Base-by-base conservation (phyloP, 2,797 vertebrate genomes). In the Sus cebifrons region DNA sequence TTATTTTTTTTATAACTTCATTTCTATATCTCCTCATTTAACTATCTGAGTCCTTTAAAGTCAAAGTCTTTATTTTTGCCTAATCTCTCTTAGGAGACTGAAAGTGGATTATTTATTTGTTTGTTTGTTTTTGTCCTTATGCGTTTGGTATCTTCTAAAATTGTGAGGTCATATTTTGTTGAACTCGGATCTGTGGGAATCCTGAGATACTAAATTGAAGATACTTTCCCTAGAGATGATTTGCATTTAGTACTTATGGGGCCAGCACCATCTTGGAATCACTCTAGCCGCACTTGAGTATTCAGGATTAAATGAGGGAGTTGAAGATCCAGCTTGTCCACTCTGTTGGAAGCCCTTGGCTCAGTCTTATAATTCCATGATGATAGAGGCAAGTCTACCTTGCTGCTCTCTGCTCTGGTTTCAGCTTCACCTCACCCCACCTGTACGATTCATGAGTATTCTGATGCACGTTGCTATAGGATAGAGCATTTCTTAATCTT, bases 31-130 rank as follows among this genome's bases (percentile, higher is more conserved):
- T 94, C 44, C 62, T 83, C 40, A 71, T 87, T 83, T 83, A 58
- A 88, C 71, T 78, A 36, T n/a, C 29, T 40, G 32, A 58, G 58
- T 52, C 23, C 29, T 88, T 92, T 89, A 52, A 9, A 77, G 25
- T 78, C 64, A 62, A 75, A 96, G 36, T 60, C 73, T 86, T 86
- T 29, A 23, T 68, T 81, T 93, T 84, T 73, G 17, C 49, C 79
- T 71, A 29, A 62, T 49, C 2, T 82, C 25, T 58, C 85, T 71
- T 58, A 87, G 32, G 86, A 86, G 9, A 56, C 27, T 20, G 49
- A 89, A 44, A 85, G 14, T 77, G 2, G 17, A 15, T 65, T 18
- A 29, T 8, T 36, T 36, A 36, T 36, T 65, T 18, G 29, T 49
- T 49, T 49, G 6, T 49, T 49, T 49, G 6, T 49, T 49, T 49